phyloP scores from a whole-genome alignment of 1,140 invertebrate species.

The Sarcophaga peregrina region DNA sequence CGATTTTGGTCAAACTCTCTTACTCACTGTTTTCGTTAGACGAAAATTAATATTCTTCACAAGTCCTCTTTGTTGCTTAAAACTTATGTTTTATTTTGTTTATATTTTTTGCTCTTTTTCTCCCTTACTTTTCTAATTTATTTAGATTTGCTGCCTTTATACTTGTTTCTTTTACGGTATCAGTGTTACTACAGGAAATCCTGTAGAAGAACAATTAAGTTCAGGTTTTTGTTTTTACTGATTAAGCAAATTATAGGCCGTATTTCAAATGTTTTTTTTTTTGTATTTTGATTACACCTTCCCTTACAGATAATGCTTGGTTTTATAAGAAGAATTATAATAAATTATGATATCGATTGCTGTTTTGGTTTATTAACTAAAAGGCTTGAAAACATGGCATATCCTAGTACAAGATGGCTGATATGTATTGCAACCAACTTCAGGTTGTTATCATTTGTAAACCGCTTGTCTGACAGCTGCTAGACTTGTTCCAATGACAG shows the following conservation, averaged over 20 bases:
- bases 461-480: no score
- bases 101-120: background rate
- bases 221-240: no score
- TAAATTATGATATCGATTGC: background rate
- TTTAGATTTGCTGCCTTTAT: background rate
- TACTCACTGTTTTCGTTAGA: background rate
- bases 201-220: background rate
- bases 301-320: background rate
- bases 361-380: background rate
- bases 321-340: no score
- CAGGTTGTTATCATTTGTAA: no score
- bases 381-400: no score
- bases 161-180: no score
- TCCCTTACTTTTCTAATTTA: no score
- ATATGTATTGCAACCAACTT: no score
- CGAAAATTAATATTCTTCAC: background rate
- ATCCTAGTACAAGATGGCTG: no score
- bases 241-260: background rate
- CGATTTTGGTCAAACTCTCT: slow-evolving; percentile 19
- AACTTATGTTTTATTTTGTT: background rate
- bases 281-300: background rate
- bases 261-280: background rate
- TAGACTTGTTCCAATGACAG: no score
- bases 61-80: background rate
- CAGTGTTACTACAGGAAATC: slow-evolving; percentile 2